These are phyloP conservation scores for Lepilemur septentrionalis DNA, from an alignment of 2,797 vertebrate species.

Conservation along the genomic window DNA sequence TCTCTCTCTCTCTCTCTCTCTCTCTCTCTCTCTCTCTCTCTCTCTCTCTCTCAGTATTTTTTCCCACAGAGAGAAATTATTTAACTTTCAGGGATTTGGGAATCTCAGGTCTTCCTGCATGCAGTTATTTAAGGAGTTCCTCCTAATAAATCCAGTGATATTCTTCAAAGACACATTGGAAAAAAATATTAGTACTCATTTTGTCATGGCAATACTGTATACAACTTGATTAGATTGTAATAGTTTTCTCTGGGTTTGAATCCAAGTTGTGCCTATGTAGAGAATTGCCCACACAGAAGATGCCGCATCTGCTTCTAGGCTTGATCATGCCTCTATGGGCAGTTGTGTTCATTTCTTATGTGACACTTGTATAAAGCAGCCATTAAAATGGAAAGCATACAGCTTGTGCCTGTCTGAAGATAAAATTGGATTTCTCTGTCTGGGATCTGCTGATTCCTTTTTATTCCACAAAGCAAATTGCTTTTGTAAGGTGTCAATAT, in stretches of 20 bases:
- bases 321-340: background rate
- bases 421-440: constrained; percentile 84
- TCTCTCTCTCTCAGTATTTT: background rate
- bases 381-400: constrained; percentile 82
- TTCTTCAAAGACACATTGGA: background rate
- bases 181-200: background rate
- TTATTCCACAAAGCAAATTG: constrained; percentile 84
- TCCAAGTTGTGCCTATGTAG: background rate
- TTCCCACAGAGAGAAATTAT: background rate
- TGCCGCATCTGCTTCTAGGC: background rate
- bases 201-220: background rate
- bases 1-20: background rate
- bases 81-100: background rate
- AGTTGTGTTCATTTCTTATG: constrained; percentile 51
- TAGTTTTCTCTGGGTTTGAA: background rate
- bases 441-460: constrained; percentile 76
- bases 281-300: background rate
- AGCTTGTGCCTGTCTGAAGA: constrained; percentile 74
- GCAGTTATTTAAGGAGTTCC: background rate
- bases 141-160: background rate
- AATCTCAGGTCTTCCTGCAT: background rate
- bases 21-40: no score
- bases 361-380: constrained; percentile 60
- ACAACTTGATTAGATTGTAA: background rate
- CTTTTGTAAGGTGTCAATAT: constrained; percentile 71